Percentiles rank a stretch among this genome's conserved stretches.
phyloP scores from a whole-genome alignment of 2,888 invertebrate genomes.

The Embidobia sp. region DNA sequence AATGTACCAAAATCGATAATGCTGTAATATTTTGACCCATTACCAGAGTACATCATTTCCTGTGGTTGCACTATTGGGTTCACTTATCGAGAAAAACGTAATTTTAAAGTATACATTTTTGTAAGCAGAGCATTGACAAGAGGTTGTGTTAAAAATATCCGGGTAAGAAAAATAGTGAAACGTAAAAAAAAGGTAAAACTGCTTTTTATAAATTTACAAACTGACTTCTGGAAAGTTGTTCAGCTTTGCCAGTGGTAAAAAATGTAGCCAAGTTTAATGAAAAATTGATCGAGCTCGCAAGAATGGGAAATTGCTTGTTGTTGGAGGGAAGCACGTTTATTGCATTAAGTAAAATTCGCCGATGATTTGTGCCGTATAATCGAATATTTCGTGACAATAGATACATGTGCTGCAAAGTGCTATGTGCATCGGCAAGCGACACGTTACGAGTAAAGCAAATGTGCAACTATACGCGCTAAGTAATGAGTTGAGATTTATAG shows the following conservation, averaged over 20 bases:
- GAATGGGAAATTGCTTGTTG: not conserved
- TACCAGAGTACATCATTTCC: constrained; percentile 17
- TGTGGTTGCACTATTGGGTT: too few species aligned
- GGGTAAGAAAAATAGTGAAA: too few species aligned
- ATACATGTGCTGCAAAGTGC: constrained; percentile 20
- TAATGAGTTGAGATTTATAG: constrained; percentile 39
- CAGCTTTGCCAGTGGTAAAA: too few species aligned
- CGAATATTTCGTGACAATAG: constrained; percentile 29
- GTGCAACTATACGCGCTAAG: constrained; percentile 21
- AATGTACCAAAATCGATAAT: constrained; percentile 13
- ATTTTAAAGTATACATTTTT: too few species aligned
- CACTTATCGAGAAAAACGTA: too few species aligned
- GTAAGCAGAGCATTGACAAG: too few species aligned
- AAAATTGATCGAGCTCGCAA: constrained; percentile 4
- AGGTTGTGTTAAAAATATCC: too few species aligned
- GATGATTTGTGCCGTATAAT: constrained; percentile 20
- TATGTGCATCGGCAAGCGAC: constrained; percentile 3
- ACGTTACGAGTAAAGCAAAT: constrained; percentile 24
- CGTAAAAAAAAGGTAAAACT: too few species aligned
- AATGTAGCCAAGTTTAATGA: not conserved
- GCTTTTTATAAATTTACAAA: too few species aligned
- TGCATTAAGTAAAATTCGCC: constrained; percentile 6
- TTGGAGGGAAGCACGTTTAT: constrained; percentile 8
- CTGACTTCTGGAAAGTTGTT: too few species aligned
- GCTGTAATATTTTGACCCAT: not conserved